These are phyloP conservation scores for Phataginus tricuspis DNA, from an alignment of 2,797 vertebrate genomes.

Conservation along the genomic window DNA sequence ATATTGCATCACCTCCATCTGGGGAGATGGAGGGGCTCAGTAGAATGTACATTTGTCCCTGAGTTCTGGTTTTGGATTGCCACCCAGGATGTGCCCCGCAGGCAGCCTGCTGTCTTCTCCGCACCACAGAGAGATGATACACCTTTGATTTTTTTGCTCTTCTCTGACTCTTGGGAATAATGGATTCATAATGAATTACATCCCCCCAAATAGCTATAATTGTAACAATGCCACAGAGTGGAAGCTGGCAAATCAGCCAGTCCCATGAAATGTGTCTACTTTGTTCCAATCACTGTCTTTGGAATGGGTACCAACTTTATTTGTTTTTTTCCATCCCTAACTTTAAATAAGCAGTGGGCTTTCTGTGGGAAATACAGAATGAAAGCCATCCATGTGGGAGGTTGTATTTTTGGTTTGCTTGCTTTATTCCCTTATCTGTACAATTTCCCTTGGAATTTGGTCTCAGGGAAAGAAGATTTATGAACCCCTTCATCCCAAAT, in stretches of 20 bases:
- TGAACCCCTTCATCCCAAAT: conserved; percentile 46
- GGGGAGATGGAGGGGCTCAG: neutral
- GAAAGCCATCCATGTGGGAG: conserved; percentile 75
- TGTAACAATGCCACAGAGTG: conserved; percentile 81
- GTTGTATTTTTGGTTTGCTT: conserved; percentile 52
- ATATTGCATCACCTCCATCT: conserved; percentile 29
- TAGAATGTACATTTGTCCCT: accelerated
- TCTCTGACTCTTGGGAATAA: conserved; percentile 84
- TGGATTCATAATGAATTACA: conserved; percentile 82
- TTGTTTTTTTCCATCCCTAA: conserved; percentile 81
- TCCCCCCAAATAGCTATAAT: conserved; percentile 83
- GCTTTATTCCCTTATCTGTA: conserved; percentile 1
- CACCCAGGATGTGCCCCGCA: neutral
- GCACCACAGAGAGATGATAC: conserved; percentile 66
- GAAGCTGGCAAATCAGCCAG: conserved; percentile 81
- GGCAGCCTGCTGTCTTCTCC: conserved; percentile 15
- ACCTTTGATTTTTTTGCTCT: conserved; percentile 83
- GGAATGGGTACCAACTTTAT: conserved; percentile 83
- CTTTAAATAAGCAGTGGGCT: conserved; percentile 81
- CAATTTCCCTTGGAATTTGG: neutral
- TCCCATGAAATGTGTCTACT: conserved; percentile 77
- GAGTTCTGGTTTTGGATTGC: conserved; percentile 45
- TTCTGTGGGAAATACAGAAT: conserved; percentile 79
- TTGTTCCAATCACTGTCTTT: conserved; percentile 82
- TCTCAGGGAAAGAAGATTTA: conserved; percentile 45